These are phyloP conservation scores for Delia radicum DNA, from an alignment of 1,140 invertebrate species.

Conservation along the genomic window DNA sequence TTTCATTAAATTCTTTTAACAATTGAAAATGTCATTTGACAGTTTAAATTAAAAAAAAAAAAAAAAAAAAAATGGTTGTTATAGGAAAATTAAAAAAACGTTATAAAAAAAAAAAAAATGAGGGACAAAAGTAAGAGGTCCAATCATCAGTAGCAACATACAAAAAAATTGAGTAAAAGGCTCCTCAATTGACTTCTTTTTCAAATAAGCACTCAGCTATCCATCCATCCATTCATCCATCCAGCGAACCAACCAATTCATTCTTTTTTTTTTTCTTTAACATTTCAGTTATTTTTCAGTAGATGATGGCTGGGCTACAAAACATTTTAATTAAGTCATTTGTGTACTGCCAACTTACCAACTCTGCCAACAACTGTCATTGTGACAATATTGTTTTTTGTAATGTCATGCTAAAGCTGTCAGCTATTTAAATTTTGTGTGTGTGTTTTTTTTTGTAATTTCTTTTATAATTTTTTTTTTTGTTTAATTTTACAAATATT, in stretches of 20 bases:
- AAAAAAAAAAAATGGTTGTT: neutral
- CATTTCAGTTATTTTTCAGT: neutral
- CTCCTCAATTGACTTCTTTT: neutral
- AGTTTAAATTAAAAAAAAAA: neutral
- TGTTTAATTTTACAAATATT: neutral
- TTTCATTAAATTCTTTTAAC: slow-evolving; percentile 16
- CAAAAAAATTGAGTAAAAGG: neutral
- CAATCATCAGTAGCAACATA: neutral
- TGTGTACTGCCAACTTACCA: slow-evolving; percentile 27
- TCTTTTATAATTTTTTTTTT: neutral
- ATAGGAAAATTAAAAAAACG: slow-evolving; percentile 4
- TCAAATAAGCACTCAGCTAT: neutral
- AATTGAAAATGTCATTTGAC: slow-evolving; percentile 25
- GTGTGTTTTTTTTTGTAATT: neutral
- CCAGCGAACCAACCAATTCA: neutral
- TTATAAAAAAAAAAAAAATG: neutral
- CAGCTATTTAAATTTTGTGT: slow-evolving; percentile 10
- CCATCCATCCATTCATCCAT: no score
- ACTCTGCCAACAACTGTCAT: slow-evolving; percentile 22
- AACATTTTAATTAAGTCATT: slow-evolving; percentile 52
- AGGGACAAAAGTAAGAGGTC: neutral
- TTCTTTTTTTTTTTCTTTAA: neutral
- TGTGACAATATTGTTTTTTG: slow-evolving; percentile 17
- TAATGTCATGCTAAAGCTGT: slow-evolving; percentile 20
- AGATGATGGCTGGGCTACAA: neutral